phyloP scores from a whole-genome alignment of 2,888 invertebrate species.

The Branchipolynoe longqiensis region DNA sequence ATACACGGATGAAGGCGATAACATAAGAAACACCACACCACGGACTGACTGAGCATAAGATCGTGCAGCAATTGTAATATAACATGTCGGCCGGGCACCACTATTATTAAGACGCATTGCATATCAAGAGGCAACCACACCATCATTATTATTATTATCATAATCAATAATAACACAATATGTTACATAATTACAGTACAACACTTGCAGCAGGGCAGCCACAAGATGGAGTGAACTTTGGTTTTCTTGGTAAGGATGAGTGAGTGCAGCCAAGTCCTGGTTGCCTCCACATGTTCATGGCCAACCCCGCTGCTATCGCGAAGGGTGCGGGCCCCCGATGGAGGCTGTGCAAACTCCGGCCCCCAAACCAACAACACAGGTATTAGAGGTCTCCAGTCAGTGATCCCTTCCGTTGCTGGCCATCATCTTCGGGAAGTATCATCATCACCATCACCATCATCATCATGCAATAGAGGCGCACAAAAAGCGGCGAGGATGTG shows the following conservation, averaged over 20 bases:
- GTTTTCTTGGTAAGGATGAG: neutral
- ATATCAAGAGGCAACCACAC: slow-evolving; percentile 43
- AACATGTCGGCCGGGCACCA: slow-evolving; percentile 32
- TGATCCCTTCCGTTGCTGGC: neutral
- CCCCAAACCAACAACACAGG: no score
- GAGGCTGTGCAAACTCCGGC: no score
- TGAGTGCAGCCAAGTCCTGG: neutral
- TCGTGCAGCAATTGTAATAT: no score
- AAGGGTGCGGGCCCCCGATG: no score
- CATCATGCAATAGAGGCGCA: neutral
- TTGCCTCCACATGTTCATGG: neutral
- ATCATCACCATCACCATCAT: no score
- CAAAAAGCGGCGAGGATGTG: slow-evolving; percentile 29
- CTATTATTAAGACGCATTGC: slow-evolving; percentile 37
- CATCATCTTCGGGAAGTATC: neutral
- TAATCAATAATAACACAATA: slow-evolving; percentile 33
- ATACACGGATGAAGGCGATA: slow-evolving; percentile 43
- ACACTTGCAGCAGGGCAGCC: slow-evolving; percentile 21
- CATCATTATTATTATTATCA: no score
- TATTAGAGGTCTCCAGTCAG: neutral
- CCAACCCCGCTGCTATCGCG: no score
- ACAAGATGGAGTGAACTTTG: slow-evolving; percentile 39
- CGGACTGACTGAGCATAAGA: no score
- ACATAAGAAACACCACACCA: neutral
- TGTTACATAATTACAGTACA: slow-evolving; percentile 46